Base-by-base conservation (phyloP, 1,140 invertebrate species). In the Frieseomelitta varia region DNA sequence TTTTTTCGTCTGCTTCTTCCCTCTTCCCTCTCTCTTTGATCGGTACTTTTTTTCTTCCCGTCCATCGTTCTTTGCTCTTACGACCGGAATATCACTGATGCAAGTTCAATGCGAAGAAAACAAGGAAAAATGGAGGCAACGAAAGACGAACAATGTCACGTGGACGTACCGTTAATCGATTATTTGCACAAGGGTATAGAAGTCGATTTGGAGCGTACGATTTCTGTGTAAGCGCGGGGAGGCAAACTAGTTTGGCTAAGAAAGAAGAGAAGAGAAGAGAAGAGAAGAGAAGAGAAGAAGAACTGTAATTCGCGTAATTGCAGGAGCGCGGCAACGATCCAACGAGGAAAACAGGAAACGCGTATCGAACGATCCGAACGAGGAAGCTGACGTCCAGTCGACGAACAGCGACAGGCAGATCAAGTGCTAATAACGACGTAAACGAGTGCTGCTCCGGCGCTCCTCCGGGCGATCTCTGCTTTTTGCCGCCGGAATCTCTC, bases 131-230 rank as follows among this genome's bases (percentile, higher is more conserved):
- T 39, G 79, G n/a, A n/a, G n/a, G n/a, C n/a, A n/a, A n/a, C n/a
- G n/a, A n/a, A n/a, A n/a, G n/a, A n/a, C n/a, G n/a, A n/a, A n/a
- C n/a, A n/a, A n/a, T n/a, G 72, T 71, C 56, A 11, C 21, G 21
- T 86, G 85, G 81, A 88, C 81, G 79, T 68, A 87, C 88, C 88
- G 89, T 90, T 90, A 90, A 90, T 90, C 88, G 82, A 90, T 90
- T n/a, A n/a, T n/a, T 90, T 90, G 82, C 88, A 87, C 89, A 89
- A 85, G 88, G 83, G 68, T 74, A 10, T 47, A 47, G 56, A 39
- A 63, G 65, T 56, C 65, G 75, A 63, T 72, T 74, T 30, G 24
- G n/a, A n/a, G n/a, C n/a, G n/a, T n/a, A n/a, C n/a, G n/a, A n/a
- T n/a, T n/a, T n/a, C n/a, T n/a, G n/a, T n/a, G n/a, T n/a, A n/a